These are phyloP conservation scores for Pygoscelis antarcticus DNA, from an alignment of 2,113 vertebrate genomes.

Conservation along the genomic window DNA sequence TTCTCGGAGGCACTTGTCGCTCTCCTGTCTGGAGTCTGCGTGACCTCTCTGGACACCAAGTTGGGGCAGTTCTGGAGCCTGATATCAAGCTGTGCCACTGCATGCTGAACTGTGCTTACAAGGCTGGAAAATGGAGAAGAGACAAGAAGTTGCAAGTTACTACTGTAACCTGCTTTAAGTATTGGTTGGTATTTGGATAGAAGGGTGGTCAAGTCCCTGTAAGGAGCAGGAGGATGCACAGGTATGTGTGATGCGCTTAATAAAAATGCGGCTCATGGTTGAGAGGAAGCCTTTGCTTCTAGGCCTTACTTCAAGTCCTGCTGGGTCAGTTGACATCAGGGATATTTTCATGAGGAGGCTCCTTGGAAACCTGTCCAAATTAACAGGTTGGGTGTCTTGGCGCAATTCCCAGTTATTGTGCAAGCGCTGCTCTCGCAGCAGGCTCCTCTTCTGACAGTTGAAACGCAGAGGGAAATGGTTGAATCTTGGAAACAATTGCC, in stretches of 20 bases:
- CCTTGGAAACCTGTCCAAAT: background rate
- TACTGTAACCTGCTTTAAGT: background rate
- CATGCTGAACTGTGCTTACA: accelerated
- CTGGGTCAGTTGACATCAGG: background rate
- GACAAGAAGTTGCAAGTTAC: background rate
- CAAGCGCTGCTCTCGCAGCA: background rate
- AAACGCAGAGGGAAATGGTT: background rate
- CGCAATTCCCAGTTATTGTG: background rate
- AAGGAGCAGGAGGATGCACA: background rate
- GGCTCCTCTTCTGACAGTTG: background rate
- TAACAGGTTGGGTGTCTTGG: background rate
- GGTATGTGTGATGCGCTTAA: accelerated
- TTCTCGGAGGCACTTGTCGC: accelerated
- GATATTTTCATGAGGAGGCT: background rate
- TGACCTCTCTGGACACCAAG: accelerated
- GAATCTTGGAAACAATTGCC: background rate
- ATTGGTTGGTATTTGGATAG: background rate
- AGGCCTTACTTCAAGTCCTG: background rate
- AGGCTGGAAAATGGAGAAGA: background rate
- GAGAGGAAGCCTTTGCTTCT: background rate
- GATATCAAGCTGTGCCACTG: background rate
- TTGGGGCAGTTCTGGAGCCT: background rate
- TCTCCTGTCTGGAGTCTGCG: background rate
- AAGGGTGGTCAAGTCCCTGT: background rate
- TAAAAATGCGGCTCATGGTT: accelerated